These are phyloP conservation scores for Dissostichus mawsoni DNA, from an alignment of 2,113 vertebrate genomes.

Conservation along the genomic window DNA sequence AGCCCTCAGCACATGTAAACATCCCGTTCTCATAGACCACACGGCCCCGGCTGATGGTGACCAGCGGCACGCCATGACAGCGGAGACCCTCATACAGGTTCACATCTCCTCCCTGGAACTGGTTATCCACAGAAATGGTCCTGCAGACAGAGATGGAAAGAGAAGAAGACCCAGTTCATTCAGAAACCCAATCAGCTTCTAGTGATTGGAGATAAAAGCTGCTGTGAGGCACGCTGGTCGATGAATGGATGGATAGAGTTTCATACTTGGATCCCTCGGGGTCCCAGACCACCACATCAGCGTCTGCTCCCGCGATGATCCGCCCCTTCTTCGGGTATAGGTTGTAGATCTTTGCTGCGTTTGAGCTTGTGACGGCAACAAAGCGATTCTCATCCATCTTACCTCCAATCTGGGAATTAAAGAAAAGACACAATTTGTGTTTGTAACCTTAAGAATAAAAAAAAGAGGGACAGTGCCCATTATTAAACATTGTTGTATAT, in stretches of 20 bases:
- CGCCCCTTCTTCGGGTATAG: conserved; percentile 96
- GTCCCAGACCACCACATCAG: conserved; percentile 97
- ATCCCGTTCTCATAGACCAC: conserved; percentile 96
- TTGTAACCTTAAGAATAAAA: not conserved
- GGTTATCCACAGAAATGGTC: conserved; percentile 93
- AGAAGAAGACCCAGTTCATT: conserved; percentile 28
- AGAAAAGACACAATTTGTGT: not conserved
- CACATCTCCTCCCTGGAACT: conserved; percentile 94
- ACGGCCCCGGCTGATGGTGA: conserved; percentile 94
- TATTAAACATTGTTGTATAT: too few species aligned
- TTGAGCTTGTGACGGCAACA: conserved; percentile 96
- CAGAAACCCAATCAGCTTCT: conserved; percentile 12
- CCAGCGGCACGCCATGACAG: conserved; percentile 93
- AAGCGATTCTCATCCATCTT: conserved; percentile 99
- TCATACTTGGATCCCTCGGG: conserved; percentile 94
- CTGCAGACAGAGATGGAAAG: conserved; percentile 70
- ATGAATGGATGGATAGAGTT: conserved; percentile 50
- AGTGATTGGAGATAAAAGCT: conserved; percentile 38
- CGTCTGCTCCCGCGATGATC: conserved; percentile 94
- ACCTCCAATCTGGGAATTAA: conserved; percentile 88
- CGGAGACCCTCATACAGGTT: conserved; percentile 96
- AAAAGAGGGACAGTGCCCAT: too few species aligned
- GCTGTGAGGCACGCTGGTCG: conserved; percentile 20
- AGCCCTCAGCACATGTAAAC: conserved; percentile 96
- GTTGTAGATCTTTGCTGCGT: conserved; percentile 97